Conservation (phyloP, 2,797 vertebrate species). For the Bradypodion pumilum region DNA sequence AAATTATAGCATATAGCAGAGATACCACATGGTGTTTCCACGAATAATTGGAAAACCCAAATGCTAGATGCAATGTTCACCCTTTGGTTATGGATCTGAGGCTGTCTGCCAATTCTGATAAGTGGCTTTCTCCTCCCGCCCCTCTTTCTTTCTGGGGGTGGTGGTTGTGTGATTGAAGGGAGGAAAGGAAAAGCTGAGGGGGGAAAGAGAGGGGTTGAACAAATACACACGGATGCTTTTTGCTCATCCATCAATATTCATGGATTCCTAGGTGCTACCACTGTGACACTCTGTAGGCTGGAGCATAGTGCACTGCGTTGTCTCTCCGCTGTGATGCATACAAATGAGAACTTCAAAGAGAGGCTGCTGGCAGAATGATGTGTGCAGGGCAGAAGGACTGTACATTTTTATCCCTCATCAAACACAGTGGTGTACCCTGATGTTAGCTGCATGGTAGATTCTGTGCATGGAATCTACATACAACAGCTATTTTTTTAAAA, state of each 20-base stretch:
- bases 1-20: neutral
- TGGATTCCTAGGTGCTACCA: slow-evolving; percentile 46
- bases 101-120: neutral
- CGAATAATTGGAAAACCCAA: neutral
- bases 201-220: slow-evolving; percentile 38
- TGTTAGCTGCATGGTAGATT: slow-evolving; percentile 43
- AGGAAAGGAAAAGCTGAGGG: neutral
- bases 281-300: slow-evolving; percentile 21
- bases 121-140: neutral
- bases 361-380: slow-evolving; percentile 18
- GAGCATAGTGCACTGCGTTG: slow-evolving; percentile 12
- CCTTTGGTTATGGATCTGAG: neutral
- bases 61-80: neutral
- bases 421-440: slow-evolving; percentile 15
- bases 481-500: neutral
- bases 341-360: slow-evolving; percentile 49
- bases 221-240: slow-evolving; percentile 54
- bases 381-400: slow-evolving; percentile 22
- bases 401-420: slow-evolving; percentile 41
- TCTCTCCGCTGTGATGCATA: slow-evolving; percentile 24
- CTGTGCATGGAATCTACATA: slow-evolving; percentile 20
- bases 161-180: neutral
- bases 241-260: slow-evolving; percentile 58
- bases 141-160: neutral
- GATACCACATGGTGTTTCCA: neutral